Evolutionary conservation across 2,797 vertebrate species (phyloP).

Genomic region (Thunnus albacares): DNA sequence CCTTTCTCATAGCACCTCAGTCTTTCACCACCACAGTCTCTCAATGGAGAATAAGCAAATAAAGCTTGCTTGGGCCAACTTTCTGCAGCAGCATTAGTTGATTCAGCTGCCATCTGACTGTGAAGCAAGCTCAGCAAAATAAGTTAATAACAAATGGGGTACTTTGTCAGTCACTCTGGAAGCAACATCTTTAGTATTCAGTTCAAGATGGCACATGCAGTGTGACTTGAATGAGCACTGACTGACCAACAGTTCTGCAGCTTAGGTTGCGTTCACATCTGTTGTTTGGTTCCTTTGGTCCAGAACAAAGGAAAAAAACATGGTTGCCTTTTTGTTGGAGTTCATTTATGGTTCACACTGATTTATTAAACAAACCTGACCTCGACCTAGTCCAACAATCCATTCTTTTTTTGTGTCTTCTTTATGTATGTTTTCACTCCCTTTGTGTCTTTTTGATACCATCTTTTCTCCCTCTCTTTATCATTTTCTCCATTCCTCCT

Average conservation of each 20-base stretch:
- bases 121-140: neutral
- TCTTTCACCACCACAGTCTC: no score
- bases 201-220: neutral
- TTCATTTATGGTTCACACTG: neutral
- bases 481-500: conserved; percentile 5
- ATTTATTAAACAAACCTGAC: neutral
- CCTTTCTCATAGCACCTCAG: neutral
- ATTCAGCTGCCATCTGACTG: neutral
- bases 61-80: neutral
- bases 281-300: neutral
- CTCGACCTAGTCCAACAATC: neutral
- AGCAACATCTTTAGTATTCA: conserved; percentile 44
- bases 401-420: neutral
- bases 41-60: neutral
- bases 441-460: neutral
- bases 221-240: conserved; percentile 18
- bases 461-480: neutral
- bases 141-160: neutral
- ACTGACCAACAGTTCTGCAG: neutral
- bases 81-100: neutral
- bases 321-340: neutral
- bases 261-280: neutral
- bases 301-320: neutral
- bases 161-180: neutral
- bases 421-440: neutral